A percentile compares a stretch with the other conserved stretches of the same genome.
phyloP scores from a whole-genome alignment of 1,140 invertebrate genomes.

The Hylaeus anthracinus region DNA sequence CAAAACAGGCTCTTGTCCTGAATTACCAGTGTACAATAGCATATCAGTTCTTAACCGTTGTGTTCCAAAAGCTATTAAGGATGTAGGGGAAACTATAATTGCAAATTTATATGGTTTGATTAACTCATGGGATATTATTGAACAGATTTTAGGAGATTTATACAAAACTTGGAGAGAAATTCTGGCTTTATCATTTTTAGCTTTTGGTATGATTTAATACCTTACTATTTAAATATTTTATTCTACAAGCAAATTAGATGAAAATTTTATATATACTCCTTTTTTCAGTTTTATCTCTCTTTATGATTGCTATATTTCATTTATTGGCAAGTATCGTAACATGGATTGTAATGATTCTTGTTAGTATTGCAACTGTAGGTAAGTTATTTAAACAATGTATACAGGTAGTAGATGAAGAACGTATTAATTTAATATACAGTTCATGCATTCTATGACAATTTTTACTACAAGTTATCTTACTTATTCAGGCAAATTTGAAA shows the following conservation, averaged over 20 bases:
- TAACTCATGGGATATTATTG: constrained; percentile 93
- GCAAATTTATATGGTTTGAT: constrained; percentile 89
- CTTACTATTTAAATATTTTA: neutral
- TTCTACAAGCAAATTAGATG: constrained; percentile 5
- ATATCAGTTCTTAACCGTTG: constrained; percentile 92
- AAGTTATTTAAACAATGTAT: constrained; percentile 55
- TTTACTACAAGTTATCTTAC: constrained; percentile 13
- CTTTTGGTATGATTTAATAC: constrained; percentile 84
- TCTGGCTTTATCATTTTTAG: constrained; percentile 89
- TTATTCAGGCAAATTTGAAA: constrained; percentile 24
- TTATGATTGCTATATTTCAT: constrained; percentile 92
- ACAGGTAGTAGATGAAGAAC: neutral
- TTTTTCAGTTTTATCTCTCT: constrained; percentile 89
- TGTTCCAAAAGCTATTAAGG: constrained; percentile 87
- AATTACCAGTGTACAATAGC: constrained; percentile 87
- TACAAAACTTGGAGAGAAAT: constrained; percentile 93
- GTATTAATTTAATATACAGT: neutral
- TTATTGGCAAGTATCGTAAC: constrained; percentile 91
- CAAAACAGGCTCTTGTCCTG: constrained; percentile 87
- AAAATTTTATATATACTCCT: constrained; percentile 44
- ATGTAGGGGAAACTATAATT: constrained; percentile 83
- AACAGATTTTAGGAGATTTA: constrained; percentile 93
- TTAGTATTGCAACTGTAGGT: constrained; percentile 88
- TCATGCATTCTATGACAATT: constrained; percentile 1
- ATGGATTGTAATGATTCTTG: constrained; percentile 92